Conservation (phyloP, 2,113 vertebrate genomes). For the Anarhynchus alexandrinus region DNA sequence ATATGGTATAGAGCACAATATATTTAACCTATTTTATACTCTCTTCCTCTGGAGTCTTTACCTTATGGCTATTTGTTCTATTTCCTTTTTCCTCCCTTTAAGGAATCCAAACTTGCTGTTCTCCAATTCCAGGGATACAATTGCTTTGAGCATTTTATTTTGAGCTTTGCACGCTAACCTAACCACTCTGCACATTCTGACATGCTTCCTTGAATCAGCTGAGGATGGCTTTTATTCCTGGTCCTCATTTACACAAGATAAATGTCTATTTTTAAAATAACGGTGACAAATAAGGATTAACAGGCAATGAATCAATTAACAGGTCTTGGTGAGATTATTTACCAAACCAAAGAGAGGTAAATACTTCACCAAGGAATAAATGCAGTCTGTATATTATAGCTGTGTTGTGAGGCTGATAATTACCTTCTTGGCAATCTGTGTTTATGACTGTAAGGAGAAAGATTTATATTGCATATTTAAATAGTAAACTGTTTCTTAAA, state of each 20-base stretch:
- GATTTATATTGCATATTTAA: conserved; percentile 17
- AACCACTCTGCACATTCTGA: not conserved
- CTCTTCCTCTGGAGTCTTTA: not conserved
- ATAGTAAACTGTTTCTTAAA: not conserved
- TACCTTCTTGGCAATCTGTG: not conserved
- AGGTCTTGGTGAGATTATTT: not conserved
- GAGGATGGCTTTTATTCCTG: not conserved
- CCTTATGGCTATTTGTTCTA: not conserved
- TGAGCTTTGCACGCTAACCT: not conserved
- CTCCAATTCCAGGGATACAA: not conserved
- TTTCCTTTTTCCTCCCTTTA: not conserved
- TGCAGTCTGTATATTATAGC: not conserved
- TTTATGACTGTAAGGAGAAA: not conserved
- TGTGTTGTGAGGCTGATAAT: not conserved
- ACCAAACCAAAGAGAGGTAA: not conserved
- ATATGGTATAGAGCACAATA: not conserved
- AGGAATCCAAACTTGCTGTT: not conserved
- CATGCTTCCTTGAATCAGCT: not conserved
- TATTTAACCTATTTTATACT: not conserved
- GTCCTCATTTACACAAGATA: not conserved
- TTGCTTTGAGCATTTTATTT: not conserved
- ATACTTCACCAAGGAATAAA: not conserved
- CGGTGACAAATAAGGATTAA: not conserved
- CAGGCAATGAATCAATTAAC: not conserved
- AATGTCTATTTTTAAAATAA: not conserved